Percentiles rank a stretch among this genome's conserved stretches.
Evolutionary conservation across 2,888 invertebrate species (phyloP).

Genomic region (Byasa hedistus): DNA sequence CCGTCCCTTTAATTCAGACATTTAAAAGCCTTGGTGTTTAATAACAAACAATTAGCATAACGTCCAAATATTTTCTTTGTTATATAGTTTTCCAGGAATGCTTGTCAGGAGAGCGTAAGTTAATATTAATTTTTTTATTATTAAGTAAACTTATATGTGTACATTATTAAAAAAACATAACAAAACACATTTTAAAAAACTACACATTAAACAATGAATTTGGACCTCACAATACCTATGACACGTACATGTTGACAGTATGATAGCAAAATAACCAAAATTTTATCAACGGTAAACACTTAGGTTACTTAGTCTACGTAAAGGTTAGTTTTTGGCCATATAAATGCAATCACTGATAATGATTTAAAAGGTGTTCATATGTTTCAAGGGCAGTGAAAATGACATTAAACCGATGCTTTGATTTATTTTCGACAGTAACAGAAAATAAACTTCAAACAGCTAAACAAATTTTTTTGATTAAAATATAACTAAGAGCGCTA

Average conservation of each 20-base stretch:
- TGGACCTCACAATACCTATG: conserved; percentile 22
- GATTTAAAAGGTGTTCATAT: background rate
- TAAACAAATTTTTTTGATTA: too few species aligned
- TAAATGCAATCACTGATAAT: background rate
- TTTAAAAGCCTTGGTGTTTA: conserved; percentile 29
- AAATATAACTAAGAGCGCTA: too few species aligned
- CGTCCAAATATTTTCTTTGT: background rate
- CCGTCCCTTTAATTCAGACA: background rate
- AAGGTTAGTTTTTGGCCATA: background rate
- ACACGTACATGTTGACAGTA: conserved; percentile 26
- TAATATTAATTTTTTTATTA: background rate
- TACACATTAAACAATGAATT: conserved; percentile 18
- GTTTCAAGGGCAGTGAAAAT: too few species aligned
- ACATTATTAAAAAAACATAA: conserved; percentile 13
- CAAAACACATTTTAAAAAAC: conserved; percentile 19
- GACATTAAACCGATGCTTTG: too few species aligned
- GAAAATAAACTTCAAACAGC: too few species aligned
- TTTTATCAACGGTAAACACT: background rate
- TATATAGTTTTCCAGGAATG: background rate
- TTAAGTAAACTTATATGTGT: background rate
- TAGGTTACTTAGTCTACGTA: background rate
- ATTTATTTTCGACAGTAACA: too few species aligned
- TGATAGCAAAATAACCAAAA: conserved; percentile 15
- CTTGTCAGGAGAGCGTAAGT: background rate
- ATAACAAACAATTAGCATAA: background rate